phyloP scores from a whole-genome alignment of 2,113 vertebrate species.

The Potamarius usumacintae region DNA sequence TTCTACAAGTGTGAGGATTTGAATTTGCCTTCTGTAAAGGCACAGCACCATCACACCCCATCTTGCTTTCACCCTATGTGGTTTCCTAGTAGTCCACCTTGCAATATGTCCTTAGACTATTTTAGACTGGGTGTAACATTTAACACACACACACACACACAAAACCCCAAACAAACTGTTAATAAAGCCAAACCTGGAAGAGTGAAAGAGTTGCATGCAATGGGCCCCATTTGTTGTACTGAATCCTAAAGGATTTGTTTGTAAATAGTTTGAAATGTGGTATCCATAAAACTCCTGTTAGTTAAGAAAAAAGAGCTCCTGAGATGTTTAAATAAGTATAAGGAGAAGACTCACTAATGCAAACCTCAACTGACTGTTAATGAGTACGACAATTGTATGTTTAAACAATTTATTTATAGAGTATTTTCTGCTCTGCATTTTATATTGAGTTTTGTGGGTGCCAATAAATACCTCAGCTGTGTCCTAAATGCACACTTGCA shows the following conservation, averaged over 20 bases:
- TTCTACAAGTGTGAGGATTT: not conserved
- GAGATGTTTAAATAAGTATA: not conserved
- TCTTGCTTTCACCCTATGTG: slow-evolving; percentile 10
- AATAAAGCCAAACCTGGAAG: not conserved
- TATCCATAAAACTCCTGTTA: not conserved
- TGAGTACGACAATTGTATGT: not conserved
- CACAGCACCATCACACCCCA: not conserved
- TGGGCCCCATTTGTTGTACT: not conserved
- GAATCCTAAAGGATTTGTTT: not conserved
- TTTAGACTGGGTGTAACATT: not conserved
- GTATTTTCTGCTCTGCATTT: not conserved
- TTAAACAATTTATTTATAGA: not conserved
- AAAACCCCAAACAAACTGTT: not conserved
- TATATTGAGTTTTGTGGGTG: not conserved
- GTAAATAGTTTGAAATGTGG: not conserved
- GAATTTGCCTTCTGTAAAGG: not conserved
- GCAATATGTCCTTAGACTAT: slow-evolving; percentile 13
- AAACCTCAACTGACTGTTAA: not conserved
- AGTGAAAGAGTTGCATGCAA: not conserved
- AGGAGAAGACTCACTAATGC: not conserved
- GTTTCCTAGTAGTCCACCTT: slow-evolving; percentile 5
- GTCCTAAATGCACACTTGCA: not conserved
- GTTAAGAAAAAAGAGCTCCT: not conserved
- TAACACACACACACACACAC: not conserved
- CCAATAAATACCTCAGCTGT: not conserved